phyloP scores from a whole-genome alignment of 2,797 vertebrate genomes.

The Ctenochaetus hawaiiensis region DNA sequence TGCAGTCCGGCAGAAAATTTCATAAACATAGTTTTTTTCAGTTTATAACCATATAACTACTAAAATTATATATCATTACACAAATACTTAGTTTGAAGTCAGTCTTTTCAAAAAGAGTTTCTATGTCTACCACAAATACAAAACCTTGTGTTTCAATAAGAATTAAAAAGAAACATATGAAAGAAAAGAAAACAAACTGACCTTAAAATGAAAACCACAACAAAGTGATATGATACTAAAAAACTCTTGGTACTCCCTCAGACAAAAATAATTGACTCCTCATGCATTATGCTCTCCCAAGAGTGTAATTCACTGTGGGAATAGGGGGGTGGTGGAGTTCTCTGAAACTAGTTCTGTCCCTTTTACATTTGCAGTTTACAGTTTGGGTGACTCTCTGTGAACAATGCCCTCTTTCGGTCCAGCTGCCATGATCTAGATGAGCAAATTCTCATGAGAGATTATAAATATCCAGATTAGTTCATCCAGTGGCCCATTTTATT shows the following conservation, averaged over 20 bases:
- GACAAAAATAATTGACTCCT: slow-evolving; percentile 7
- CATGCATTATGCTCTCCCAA: background rate
- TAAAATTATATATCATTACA: background rate
- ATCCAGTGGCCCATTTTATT: background rate
- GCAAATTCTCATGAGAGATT: background rate
- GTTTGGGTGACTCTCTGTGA: background rate
- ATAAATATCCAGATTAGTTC: slow-evolving; percentile 2
- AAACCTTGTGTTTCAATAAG: background rate
- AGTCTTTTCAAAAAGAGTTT: background rate
- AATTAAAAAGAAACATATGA: background rate
- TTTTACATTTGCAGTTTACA: background rate
- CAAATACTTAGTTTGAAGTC: background rate
- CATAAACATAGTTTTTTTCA: background rate
- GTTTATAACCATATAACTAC: background rate
- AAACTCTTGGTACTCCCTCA: background rate
- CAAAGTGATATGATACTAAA: too few species aligned
- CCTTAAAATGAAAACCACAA: background rate
- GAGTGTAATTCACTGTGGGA: slow-evolving; percentile 18
- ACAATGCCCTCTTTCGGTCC: background rate
- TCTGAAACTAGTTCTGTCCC: background rate
- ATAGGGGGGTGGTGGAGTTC: background rate
- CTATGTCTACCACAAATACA: background rate
- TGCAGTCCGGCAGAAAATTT: background rate
- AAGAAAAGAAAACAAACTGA: background rate
- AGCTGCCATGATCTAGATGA: background rate